Conservation (phyloP, 1,140 invertebrate genomes). For the Scaptodrosophila lebanonensis region DNA sequence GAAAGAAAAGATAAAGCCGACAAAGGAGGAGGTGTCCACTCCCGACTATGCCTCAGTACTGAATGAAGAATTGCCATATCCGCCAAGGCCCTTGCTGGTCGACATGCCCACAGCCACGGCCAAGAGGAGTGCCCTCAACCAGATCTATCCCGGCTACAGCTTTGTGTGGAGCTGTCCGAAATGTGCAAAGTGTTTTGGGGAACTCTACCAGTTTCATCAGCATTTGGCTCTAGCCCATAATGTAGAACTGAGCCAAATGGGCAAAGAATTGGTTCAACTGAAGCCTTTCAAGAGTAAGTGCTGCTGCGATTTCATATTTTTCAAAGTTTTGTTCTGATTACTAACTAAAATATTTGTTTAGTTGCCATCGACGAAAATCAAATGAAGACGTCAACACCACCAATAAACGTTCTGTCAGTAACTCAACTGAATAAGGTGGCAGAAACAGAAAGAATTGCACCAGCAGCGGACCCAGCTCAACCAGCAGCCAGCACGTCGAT, state of each 20-base stretch:
- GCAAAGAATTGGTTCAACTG: slow-evolving; percentile 14
- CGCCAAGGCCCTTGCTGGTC: not conserved
- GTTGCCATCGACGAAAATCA: too few species aligned
- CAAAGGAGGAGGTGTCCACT: not conserved
- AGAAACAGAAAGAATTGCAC: not conserved
- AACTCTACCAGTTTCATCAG: slow-evolving; percentile 23
- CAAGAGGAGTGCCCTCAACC: slow-evolving; percentile 17
- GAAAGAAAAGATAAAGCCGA: not conserved
- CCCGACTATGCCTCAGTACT: not conserved
- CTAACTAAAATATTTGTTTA: too few species aligned
- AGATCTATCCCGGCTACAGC: slow-evolving; percentile 14
- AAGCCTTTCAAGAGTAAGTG: slow-evolving; percentile 20
- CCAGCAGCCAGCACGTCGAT: too few species aligned
- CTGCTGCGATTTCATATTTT: not conserved
- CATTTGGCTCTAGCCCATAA: slow-evolving; percentile 32
- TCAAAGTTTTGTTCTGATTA: not conserved
- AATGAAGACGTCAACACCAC: too few species aligned
- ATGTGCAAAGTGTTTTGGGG: slow-evolving; percentile 27
- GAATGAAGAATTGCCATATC: not conserved
- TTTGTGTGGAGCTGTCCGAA: slow-evolving; percentile 46
- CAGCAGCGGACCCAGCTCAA: not conserved
- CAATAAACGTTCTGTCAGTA: too few species aligned
- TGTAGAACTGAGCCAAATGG: slow-evolving; percentile 4
- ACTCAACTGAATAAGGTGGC: not conserved
- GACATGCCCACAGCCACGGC: not conserved